Base-by-base conservation (phyloP, 1,140 invertebrate species). In the Aphidius ervi region DNA sequence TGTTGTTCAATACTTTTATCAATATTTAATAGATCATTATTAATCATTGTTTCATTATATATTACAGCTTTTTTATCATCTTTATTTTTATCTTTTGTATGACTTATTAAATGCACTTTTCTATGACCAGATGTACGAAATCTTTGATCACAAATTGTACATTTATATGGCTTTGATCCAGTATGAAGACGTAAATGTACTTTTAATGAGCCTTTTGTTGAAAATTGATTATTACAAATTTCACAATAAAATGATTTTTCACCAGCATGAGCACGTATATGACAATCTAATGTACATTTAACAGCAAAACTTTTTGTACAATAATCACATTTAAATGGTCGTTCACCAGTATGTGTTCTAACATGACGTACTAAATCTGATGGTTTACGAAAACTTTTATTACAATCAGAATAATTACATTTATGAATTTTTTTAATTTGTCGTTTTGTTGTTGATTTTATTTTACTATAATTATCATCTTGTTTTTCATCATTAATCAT, bases 131-230 rank as follows among this genome's bases (percentile, higher is more conserved):
- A 83, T 2, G 88, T 91, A 70, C 88, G 73, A 68, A 90, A 91
- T 56, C 78, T 75, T 31, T 82, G 74, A 40, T 83, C 79, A 72
- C 88, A 91, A 52, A 86, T 74, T 2, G 75, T 70, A 70, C 89
- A 91, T 45, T 82, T 81, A 68, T 88, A 89, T 2, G 88, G 88
- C 68, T 86, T 88, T 3, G 81, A 81, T 48, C 87, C 82, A 54
- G 86, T 87, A 67, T 88, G 86, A 0, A 87, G 70, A 58, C 86
- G 68, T 86, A 90, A 88, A 68, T 91, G 89, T 9, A 90, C 84
- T 70, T 88, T 88, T 0, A 90, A 72, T 59, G 82, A 85, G 5
- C 85, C 84, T 63, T 84, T 86, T 0, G 84, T 85, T 7, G 85
- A 78, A 68, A 87, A 88, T 31, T 79, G 65, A 58, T 78, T 81